A percentile compares a stretch with the other conserved stretches of the same genome.
phyloP scores from a whole-genome alignment of 64 coral and sea anemone genomes.

The Pocillopora verrucosa region DNA sequence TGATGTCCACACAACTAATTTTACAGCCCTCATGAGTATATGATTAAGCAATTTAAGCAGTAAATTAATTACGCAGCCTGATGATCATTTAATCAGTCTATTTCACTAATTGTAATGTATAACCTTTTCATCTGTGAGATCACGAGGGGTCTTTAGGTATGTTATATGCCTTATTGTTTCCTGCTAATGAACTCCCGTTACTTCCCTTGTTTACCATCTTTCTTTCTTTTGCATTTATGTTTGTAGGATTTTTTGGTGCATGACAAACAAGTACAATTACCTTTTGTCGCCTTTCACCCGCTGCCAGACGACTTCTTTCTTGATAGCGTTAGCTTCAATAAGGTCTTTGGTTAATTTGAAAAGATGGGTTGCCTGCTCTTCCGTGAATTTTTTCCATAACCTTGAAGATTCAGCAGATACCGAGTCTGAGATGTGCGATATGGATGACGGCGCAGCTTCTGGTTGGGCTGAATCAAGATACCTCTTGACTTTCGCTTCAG shows the following conservation, averaged over 20 bases:
- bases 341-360: slow-evolving; percentile 54
- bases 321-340: slow-evolving; percentile 56
- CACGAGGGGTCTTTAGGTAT: too few species aligned
- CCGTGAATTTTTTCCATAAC: slow-evolving; percentile 45
- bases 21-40: slow-evolving; percentile 33
- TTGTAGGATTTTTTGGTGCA: too few species aligned
- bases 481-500: slow-evolving; percentile 49
- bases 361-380: slow-evolving; percentile 19
- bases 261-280: too few species aligned
- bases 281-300: slow-evolving; percentile 28
- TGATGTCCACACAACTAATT: slow-evolving; percentile 25
- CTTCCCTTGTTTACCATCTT: too few species aligned
- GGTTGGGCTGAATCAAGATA: slow-evolving; percentile 45
- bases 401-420: slow-evolving; percentile 52
- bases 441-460: slow-evolving; percentile 34
- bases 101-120: too few species aligned
- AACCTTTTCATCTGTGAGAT: too few species aligned
- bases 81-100: too few species aligned
- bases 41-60: slow-evolving; percentile 11
- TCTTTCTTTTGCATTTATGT: too few species aligned
- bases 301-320: slow-evolving; percentile 49
- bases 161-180: too few species aligned
- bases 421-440: slow-evolving; percentile 24
- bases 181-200: too few species aligned
- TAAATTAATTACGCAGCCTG: too few species aligned